Percentiles rank a stretch among this genome's conserved stretches.
Evolutionary conservation across 2,113 vertebrate species (phyloP).

Genomic region (Ptychochromis oligacanthus): DNA sequence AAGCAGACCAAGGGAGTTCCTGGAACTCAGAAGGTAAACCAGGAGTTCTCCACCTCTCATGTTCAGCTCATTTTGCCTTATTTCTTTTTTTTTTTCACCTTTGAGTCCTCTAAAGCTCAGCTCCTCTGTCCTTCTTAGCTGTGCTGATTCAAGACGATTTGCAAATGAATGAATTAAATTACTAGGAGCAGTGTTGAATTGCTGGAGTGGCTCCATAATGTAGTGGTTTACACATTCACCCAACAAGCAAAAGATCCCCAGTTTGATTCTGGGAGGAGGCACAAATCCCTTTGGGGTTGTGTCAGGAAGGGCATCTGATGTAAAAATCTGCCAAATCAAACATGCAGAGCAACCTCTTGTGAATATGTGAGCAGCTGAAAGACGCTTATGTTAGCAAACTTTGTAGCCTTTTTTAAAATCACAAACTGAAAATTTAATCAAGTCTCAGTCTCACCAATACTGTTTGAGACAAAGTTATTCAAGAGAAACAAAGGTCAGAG

Average conservation of each 20-base stretch:
- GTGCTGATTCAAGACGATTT: not conserved
- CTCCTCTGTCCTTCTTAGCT: not conserved
- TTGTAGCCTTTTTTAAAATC: not conserved
- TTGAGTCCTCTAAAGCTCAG: not conserved
- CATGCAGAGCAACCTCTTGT: too few species aligned
- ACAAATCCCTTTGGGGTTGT: too few species aligned
- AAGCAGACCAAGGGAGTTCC: constrained; percentile 77
- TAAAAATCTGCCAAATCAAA: too few species aligned
- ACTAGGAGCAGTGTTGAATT: not conserved
- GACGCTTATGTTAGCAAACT: too few species aligned
- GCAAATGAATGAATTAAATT: not conserved
- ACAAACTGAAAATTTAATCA: not conserved
- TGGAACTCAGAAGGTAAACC: constrained; percentile 73
- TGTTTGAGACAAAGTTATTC: not conserved
- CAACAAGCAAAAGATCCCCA: too few species aligned
- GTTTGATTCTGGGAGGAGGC: too few species aligned
- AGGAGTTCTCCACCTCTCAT: constrained; percentile 43
- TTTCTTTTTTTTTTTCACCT: constrained; percentile 2
- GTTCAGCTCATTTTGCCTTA: constrained; percentile 27
- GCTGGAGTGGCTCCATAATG: too few species aligned
- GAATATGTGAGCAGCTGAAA: too few species aligned
- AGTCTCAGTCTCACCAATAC: not conserved
- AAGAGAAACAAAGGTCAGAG: not conserved
- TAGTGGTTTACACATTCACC: too few species aligned
- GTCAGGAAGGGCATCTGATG: too few species aligned